These are phyloP conservation scores for Zygaena filipendulae DNA, from an alignment of 2,888 invertebrate genomes.

Conservation along the genomic window DNA sequence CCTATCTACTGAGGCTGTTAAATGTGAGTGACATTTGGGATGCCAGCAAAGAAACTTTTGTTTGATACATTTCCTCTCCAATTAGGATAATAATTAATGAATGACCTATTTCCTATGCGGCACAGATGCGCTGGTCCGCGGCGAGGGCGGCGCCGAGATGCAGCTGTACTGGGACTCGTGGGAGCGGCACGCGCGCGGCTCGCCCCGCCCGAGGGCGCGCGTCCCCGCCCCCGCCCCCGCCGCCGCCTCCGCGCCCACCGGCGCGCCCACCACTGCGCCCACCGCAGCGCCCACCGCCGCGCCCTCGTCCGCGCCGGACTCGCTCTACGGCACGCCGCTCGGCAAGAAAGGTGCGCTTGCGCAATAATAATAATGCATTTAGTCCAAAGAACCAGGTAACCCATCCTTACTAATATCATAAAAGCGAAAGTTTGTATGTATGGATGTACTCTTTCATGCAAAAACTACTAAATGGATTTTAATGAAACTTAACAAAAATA, in stretches of 20 bases:
- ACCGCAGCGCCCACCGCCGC: constrained; percentile 29
- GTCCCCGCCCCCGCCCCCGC: constrained; percentile 21
- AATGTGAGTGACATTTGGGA: no score
- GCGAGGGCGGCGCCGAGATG: constrained; percentile 67
- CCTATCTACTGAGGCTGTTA: no score
- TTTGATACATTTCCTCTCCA: no score
- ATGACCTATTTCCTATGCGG: no score
- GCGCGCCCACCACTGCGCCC: constrained; percentile 8
- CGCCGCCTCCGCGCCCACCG: constrained; percentile 40
- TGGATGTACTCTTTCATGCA: no score
- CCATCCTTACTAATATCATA: no score
- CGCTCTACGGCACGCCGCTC: constrained; percentile 21
- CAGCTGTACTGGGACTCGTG: constrained; percentile 95
- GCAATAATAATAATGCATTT: not conserved
- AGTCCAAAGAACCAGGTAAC: no score
- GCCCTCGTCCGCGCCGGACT: constrained; percentile 66
- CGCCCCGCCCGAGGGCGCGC: constrained; percentile 40
- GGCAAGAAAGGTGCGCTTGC: constrained; percentile 29
- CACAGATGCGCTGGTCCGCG: constrained; percentile 49
- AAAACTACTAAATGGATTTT: no score
- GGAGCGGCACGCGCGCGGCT: constrained; percentile 75
- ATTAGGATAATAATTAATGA: no score
- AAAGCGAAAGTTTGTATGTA: no score
- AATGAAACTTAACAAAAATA: no score
- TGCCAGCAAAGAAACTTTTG: no score